A percentile compares a stretch with the other conserved stretches of the same genome.
Conservation (phyloP, 2,113 vertebrate species). For the Hystrix brachyura region DNA sequence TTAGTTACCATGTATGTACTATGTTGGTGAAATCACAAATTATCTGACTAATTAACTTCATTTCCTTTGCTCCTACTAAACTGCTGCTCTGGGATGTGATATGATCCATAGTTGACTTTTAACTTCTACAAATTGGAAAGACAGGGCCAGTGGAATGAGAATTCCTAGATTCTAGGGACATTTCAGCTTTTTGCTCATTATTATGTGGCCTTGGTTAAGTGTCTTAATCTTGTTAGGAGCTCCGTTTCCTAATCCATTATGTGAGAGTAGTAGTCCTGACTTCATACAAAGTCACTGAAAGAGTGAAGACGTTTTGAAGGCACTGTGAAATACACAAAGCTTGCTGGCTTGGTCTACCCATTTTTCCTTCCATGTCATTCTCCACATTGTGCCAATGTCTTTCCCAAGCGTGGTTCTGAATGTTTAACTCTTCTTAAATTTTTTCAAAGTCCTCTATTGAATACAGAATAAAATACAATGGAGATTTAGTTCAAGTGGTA, state of each 20-base stretch:
- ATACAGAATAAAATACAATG: not conserved
- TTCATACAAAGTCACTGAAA: not conserved
- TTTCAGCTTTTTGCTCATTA: not conserved
- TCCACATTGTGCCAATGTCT: not conserved
- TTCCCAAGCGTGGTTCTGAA: not conserved
- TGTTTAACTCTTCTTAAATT: not conserved
- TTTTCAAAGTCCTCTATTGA: not conserved
- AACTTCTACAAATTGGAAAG: not conserved
- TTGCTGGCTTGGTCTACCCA: not conserved
- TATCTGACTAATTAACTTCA: not conserved
- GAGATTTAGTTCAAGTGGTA: no score
- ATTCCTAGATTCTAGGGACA: not conserved
- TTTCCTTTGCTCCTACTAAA: not conserved
- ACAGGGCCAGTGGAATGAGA: not conserved
- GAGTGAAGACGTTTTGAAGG: not conserved
- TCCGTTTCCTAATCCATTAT: not conserved
- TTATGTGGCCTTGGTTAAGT: not conserved
- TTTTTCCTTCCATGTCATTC: not conserved
- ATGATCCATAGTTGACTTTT: conserved; percentile 15
- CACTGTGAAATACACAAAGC: not conserved
- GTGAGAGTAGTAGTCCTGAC: no score
- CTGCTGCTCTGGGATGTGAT: not conserved
- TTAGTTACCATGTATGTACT: not conserved
- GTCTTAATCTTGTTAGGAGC: not conserved
- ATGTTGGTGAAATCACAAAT: not conserved